Base-by-base conservation (phyloP, 2,113 vertebrate species). In the Aphyosemion australe region DNA sequence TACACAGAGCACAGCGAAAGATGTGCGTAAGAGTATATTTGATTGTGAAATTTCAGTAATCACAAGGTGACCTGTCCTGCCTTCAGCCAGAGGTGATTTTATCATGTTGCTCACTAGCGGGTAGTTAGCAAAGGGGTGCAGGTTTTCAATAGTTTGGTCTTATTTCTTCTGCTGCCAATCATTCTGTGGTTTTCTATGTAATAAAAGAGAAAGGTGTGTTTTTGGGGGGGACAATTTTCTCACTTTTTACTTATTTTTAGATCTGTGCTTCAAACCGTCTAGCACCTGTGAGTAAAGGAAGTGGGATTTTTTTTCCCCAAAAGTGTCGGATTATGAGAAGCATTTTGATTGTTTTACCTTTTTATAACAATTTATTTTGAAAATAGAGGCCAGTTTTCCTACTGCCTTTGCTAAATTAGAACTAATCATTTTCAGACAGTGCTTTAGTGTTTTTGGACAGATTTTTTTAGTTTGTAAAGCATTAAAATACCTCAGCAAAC, bases 1-100 rank as follows among this genome's bases (percentile, higher is more conserved):
- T 11, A 5, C 48, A 61, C 66, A 39, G 52, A 57, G 56, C 9
- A 3, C 49, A 48, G 69, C 54, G 41, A 61, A 66, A 74, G 43
- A 54, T 60, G 54, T 55, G 56, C 57, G 63, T 42, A 47, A 19
- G 61, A 34, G 37, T 50, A 31, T 16, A 34, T 43, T 41, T 43
- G 19, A 49, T 69, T 64, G 55, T 9, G 11, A 71, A 58, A 70
- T 53, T 18, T 2, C 14, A 57, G 43, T 20, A 34, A 61, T 76
- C 39, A 79, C 69, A 74, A 84, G 81, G 79, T 86, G 66, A 59
- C 45, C 74, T 65, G 65, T 66, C 74, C 21, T 47, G 20, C 34
- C 11, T 15, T 1, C 26, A 34, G 4, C 15, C 16, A 21, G 39
- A 66, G 32, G 1, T 18, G 18, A 2, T 13, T 26, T 26, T 42